Percentiles rank a stretch among this genome's conserved stretches.
Evolutionary conservation across 1,140 invertebrate species (phyloP).

Genomic region (Acromyrmex charruanus): DNA sequence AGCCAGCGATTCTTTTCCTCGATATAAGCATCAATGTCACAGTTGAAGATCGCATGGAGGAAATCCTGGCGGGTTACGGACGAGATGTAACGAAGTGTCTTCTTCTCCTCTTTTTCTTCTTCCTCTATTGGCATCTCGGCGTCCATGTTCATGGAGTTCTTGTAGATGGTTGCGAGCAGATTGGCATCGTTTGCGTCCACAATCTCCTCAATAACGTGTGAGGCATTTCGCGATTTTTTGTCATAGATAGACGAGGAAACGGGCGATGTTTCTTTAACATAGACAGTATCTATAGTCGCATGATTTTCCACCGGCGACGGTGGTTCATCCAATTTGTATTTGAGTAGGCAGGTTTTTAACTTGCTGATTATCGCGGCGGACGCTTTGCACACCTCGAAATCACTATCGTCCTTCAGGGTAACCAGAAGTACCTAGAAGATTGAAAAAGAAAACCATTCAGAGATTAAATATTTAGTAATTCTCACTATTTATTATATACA

Average conservation of each 20-base stretch:
- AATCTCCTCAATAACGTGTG: slow-evolving; percentile 83
- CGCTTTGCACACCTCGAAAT: slow-evolving; percentile 90
- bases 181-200: slow-evolving; percentile 87
- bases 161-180: slow-evolving; percentile 87
- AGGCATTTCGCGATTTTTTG: slow-evolving; percentile 61
- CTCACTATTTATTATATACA: too few relatives aligned
- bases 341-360: slow-evolving; percentile 88
- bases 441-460: slow-evolving; percentile 24
- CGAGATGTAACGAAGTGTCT: slow-evolving; percentile 83
- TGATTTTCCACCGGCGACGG: slow-evolving; percentile 78
- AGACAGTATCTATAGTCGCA: slow-evolving; percentile 77
- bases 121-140: slow-evolving; percentile 71
- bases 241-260: slow-evolving; percentile 61
- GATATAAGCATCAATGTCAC: slow-evolving; percentile 87
- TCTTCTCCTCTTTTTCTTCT: slow-evolving; percentile 75
- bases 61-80: slow-evolving; percentile 87
- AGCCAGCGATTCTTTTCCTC: slow-evolving; percentile 88
- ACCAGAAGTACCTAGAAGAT: slow-evolving; percentile 86
- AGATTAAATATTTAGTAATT: background rate
- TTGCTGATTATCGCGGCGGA: slow-evolving; percentile 87
- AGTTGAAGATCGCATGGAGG: slow-evolving; percentile 85
- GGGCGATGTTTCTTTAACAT: slow-evolving; percentile 74
- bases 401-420: slow-evolving; percentile 90
- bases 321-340: slow-evolving; percentile 87
- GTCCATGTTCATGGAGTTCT: slow-evolving; percentile 84